These are phyloP conservation scores for Noctua comes DNA, from an alignment of 2,888 invertebrate genomes.

Conservation along the genomic window DNA sequence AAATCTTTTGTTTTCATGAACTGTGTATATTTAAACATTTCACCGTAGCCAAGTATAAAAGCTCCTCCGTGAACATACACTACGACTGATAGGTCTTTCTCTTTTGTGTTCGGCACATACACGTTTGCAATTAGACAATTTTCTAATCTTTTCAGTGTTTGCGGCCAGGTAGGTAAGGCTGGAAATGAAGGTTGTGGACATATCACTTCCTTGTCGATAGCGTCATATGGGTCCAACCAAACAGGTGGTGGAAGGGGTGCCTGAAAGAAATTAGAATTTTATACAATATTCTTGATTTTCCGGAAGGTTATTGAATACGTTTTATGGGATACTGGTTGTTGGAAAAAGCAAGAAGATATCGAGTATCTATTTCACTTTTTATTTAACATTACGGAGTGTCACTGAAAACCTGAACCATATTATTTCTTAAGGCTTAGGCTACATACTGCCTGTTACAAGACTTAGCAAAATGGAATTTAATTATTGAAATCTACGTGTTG, in stretches of 20 bases:
- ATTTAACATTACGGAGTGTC: not conserved
- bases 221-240: constrained; percentile 72
- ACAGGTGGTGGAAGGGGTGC: constrained; percentile 71
- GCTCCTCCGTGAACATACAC: constrained; percentile 74
- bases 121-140: constrained; percentile 82
- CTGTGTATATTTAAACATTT: constrained; percentile 48
- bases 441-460: too few relatives aligned
- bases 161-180: not conserved
- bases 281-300: too few relatives aligned
- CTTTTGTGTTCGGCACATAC: constrained; percentile 77
- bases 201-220: constrained; percentile 67
- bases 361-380: not conserved
- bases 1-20: constrained; percentile 66
- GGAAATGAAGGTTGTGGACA: constrained; percentile 67
- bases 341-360: not conserved
- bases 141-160: constrained; percentile 65
- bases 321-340: too few relatives aligned
- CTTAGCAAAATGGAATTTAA: too few relatives aligned
- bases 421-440: not conserved
- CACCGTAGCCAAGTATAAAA: constrained; percentile 67
- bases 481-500: too few relatives aligned
- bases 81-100: constrained; percentile 69
- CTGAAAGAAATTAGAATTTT: constrained; percentile 59
- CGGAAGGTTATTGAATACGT: too few relatives aligned
- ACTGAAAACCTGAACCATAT: not conserved